phyloP scores from a whole-genome alignment of 2,888 invertebrate species.

The Hemistola chrysoprasaria region DNA sequence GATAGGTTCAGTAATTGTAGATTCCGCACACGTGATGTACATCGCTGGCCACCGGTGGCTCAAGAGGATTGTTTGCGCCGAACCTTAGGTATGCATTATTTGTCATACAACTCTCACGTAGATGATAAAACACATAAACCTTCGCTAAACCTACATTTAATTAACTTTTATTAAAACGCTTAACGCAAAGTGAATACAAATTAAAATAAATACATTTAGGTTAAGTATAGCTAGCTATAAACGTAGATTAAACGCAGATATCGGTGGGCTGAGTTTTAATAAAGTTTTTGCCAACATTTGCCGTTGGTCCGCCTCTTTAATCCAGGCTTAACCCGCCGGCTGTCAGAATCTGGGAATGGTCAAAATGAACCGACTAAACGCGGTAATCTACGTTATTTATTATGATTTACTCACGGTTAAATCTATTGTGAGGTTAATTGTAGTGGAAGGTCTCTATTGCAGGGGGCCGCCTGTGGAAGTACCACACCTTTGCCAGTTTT shows the following conservation, averaged over 20 bases:
- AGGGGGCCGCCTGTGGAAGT: too few species aligned
- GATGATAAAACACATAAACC: too few species aligned
- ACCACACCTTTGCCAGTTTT: too few species aligned
- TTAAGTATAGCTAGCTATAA: conserved; percentile 6
- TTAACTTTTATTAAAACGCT: neutral
- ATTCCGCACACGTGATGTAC: too few species aligned
- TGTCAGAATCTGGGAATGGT: conserved; percentile 15
- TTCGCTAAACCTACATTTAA: too few species aligned
- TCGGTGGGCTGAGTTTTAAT: conserved; percentile 9
- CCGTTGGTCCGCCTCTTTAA: conserved; percentile 14
- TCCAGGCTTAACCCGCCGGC: conserved; percentile 17
- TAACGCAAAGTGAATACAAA: neutral
- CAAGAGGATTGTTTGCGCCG: too few species aligned
- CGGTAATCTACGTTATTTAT: conserved; percentile 26
- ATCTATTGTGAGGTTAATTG: too few species aligned
- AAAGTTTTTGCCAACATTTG: conserved; percentile 17
- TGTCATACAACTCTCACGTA: too few species aligned
- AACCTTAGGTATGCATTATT: too few species aligned
- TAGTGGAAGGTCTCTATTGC: too few species aligned
- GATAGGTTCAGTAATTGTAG: too few species aligned
- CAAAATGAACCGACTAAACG: conserved; percentile 10
- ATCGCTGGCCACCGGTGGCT: too few species aligned
- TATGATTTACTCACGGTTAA: conserved; percentile 17
- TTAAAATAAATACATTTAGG: neutral
- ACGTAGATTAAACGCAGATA: conserved; percentile 2